These are phyloP conservation scores for Solenopsis fugax DNA, from an alignment of 1,140 invertebrate species.

Conservation along the genomic window DNA sequence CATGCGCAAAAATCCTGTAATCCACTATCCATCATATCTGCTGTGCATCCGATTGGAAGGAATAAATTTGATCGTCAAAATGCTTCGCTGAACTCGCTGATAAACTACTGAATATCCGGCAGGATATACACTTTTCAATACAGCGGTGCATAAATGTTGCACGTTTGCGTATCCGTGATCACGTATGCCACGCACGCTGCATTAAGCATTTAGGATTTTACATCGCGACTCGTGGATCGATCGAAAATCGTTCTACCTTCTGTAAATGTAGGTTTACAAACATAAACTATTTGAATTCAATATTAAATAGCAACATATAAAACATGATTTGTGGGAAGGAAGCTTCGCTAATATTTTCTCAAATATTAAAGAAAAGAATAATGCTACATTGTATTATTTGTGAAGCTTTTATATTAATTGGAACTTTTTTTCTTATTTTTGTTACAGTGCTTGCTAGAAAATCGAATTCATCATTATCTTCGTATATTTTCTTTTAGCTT, in stretches of 20 bases:
- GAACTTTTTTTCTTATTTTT: not conserved
- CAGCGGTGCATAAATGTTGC: slow-evolving; percentile 42
- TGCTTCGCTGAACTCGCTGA: slow-evolving; percentile 64
- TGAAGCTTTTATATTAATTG: not conserved
- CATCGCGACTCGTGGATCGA: slow-evolving; percentile 31
- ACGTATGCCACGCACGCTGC: slow-evolving; percentile 45
- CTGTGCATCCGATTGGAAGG: slow-evolving; percentile 61
- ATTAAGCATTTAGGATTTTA: slow-evolving; percentile 57
- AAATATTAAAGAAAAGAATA: not conserved
- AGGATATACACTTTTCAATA: slow-evolving; percentile 58
- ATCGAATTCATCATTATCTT: not conserved
- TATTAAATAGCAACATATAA: not conserved
- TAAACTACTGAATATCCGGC: slow-evolving; percentile 69
- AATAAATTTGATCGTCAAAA: slow-evolving; percentile 68
- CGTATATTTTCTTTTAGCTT: not conserved
- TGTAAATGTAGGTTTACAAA: slow-evolving; percentile 19
- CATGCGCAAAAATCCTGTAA: slow-evolving; percentile 64
- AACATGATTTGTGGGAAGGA: not conserved
- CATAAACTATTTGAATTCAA: not conserved
- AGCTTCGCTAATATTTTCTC: not conserved
- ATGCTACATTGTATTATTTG: not conserved
- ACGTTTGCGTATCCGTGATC: slow-evolving; percentile 38
- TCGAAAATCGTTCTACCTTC: slow-evolving; percentile 5
- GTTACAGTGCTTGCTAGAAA: not conserved
- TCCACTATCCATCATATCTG: slow-evolving; percentile 69